phyloP scores from a whole-genome alignment of 2,888 invertebrate species.

The Drosophila leonis region DNA sequence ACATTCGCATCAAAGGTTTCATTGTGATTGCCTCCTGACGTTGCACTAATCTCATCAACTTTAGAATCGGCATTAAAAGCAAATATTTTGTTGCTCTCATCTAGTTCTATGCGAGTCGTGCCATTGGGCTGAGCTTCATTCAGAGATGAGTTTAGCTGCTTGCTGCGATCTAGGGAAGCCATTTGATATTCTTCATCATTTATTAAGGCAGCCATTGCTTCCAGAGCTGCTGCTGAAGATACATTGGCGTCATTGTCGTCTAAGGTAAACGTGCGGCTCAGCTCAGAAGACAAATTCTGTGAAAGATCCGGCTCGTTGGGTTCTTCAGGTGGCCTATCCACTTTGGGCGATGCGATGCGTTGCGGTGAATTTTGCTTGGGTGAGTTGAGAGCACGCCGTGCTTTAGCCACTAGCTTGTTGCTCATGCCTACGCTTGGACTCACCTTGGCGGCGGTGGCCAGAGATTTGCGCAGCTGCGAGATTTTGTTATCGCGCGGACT shows the following conservation, averaged over 20 bases:
- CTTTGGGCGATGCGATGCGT: conserved; percentile 27
- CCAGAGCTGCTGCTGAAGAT: conserved; percentile 7
- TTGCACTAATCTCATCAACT: background rate
- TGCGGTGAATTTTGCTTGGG: conserved; percentile 41
- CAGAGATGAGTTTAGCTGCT: background rate
- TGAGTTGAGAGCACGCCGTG: conserved; percentile 63
- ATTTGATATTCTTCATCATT: conserved; percentile 1
- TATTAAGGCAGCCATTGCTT: conserved; percentile 7
- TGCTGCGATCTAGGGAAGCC: background rate
- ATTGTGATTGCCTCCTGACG: background rate
- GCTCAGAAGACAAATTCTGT: conserved; percentile 34
- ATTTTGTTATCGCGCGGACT: conserved; percentile 64
- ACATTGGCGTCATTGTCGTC: conserved; percentile 35
- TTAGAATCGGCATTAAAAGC: background rate
- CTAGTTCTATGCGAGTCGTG: background rate
- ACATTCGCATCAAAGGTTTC: conserved; percentile 25
- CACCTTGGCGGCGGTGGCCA: conserved; percentile 50
- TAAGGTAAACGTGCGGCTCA: conserved; percentile 73
- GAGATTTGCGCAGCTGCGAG: conserved; percentile 57
- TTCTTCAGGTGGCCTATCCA: conserved; percentile 11
- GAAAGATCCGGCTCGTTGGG: conserved; percentile 20
- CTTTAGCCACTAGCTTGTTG: conserved; percentile 64
- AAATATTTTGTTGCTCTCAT: background rate
- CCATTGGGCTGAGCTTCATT: background rate
- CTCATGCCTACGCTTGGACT: conserved; percentile 47